Evolutionary conservation across 2,113 vertebrate species (phyloP), one percentile per base, ranked within the genome.

Genomic region (Microtus richardsoni): DNA sequence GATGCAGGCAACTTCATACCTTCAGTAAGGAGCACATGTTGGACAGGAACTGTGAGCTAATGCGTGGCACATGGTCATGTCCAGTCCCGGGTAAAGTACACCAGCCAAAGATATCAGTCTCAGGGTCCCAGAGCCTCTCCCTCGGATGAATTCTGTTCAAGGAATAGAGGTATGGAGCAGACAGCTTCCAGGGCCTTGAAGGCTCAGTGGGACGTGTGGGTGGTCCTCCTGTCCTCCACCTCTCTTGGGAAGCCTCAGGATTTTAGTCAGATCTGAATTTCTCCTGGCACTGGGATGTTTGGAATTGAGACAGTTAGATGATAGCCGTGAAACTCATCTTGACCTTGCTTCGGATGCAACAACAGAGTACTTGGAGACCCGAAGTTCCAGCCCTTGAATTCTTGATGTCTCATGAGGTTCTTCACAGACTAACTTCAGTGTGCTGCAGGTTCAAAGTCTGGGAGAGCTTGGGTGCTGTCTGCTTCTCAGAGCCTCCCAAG

Each of bases 101-200:
- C 44, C 21, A 9, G 60, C 24, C 36, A 88, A 36, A 22, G 41
- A 49, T n/a, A 2, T 39, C 33, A 30, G 30, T 36, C n/a, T 19
- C 54, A 4, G 3, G 11, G 78, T 30, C 79, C 79, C 36, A 28
- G 9, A 33, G 12, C n/a, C 2, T 24, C 22, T 21, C 28, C 49
- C 68, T 10, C 8, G 13, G 10, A 24, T 39, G 41, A 54, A 79
- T 7, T 10, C n/a, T 84, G 33, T 70, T 88, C 87, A 22, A n/a
- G 36, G 33, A 0, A 0, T 0, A 3, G 88, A 11, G 1, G 7
- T n/a, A 21, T 16, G 21, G 0, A 2, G 3, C 6, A 7, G 0
- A 8, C 39, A 86, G 73, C 66, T 74, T 17, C 26, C 4, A 6
- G 74, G 39, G 28, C 21, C 12, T 33, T 2, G 74, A 17, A 21